These are phyloP conservation scores for Gallinago undulata DNA, from an alignment of 2,113 vertebrate species.

Conservation along the genomic window DNA sequence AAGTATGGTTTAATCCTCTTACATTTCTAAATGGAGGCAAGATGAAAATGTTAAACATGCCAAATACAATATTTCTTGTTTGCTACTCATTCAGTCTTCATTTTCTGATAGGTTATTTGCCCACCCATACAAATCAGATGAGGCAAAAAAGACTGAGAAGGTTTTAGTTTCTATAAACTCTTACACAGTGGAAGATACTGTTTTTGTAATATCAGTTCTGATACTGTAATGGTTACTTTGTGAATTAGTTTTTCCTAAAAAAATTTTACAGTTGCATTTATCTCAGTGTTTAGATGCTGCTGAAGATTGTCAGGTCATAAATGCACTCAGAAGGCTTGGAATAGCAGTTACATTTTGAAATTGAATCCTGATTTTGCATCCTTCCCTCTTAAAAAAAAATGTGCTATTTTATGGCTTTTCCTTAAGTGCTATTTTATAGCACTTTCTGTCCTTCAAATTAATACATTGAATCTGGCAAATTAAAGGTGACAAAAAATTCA, in stretches of 20 bases:
- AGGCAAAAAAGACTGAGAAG: background rate
- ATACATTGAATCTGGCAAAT: background rate
- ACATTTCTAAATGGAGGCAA: background rate
- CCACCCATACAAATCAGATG: background rate
- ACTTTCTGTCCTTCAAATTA: background rate
- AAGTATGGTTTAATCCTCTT: background rate
- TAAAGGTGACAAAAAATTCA: background rate
- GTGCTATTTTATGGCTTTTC: background rate
- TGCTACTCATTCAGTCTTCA: background rate
- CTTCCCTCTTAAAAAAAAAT: background rate
- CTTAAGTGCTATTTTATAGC: background rate
- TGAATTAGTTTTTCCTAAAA: background rate
- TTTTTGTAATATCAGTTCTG: background rate
- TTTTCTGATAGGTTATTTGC: background rate
- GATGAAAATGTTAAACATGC: background rate
- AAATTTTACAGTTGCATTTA: background rate
- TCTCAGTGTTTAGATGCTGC: background rate
- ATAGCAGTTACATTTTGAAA: background rate
- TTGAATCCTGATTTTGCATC: background rate
- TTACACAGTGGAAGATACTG: background rate
- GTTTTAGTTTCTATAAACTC: background rate
- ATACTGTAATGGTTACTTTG: background rate
- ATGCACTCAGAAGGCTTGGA: background rate
- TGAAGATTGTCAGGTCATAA: background rate
- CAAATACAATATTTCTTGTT: background rate